Base-by-base conservation (phyloP, 2,888 invertebrate genomes). In the Yponomeuta sedellus region DNA sequence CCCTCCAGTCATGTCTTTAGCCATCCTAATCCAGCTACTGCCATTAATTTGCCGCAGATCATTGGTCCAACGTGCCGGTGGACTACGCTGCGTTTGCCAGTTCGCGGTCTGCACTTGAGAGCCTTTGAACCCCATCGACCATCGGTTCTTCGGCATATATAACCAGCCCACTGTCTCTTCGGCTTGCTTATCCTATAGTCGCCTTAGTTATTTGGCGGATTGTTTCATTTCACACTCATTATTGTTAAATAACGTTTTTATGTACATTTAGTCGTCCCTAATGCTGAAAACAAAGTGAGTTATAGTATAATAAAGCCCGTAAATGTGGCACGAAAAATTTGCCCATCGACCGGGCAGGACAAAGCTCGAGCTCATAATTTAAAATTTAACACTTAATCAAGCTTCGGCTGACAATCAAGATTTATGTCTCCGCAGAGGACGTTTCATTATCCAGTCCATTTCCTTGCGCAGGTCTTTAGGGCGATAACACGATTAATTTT, bases 371-470 rank as follows among this genome's bases (percentile, higher is more conserved):
- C 78, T 82, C 78, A 83, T 85, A 84, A 86, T 84, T 87, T 85
- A 86, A 86, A 86, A 88, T 87, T 87, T 86, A 86, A 81, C 84
- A 83, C 85, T 88, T 85, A 86, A 88, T 89, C 88, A 88, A 87
- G 82, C 78, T 81, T 77, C 73, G 73, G 73, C 80, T 82, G 84
- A 86, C 84, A 86, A 85, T 83, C 82, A 78, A 81, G 81, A 84
- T 85, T 88, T 84, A 83, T 73, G 79, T 75, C 77, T 74, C 78
- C 76, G 71, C 69, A 67, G 77, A 76, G 82, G 77, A 78, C 81
- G 74, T 83, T 81, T 79, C 77, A 86, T 86, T 86, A 86, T 83
- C 80, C 79, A 76, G 74, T 72, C 76, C 81, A 85, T 86, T 87
- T 86, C 81, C 81, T 83, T 78, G 71, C 71, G 68, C 75, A 74